Conservation (phyloP, 2,113 vertebrate genomes). For the Calidris pugnax region DNA sequence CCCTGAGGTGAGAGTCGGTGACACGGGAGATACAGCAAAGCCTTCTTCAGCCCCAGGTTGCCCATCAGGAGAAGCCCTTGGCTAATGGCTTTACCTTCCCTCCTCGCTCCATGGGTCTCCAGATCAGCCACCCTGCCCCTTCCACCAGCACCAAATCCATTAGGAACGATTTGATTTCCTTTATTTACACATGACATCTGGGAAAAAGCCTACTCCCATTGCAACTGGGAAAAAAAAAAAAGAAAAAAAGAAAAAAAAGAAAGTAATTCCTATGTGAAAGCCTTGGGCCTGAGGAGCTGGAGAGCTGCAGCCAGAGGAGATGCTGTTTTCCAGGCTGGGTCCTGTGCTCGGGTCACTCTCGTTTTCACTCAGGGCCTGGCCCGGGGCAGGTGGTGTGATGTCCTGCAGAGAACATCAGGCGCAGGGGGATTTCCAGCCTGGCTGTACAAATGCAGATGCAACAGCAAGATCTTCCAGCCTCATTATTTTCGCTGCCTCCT, state of each 20-base stretch:
- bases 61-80: neutral
- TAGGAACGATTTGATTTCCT: neutral
- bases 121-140: neutral
- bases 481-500: neutral
- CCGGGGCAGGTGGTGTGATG: fast-evolving
- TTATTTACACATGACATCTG: neutral
- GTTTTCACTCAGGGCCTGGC: neutral
- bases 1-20: neutral
- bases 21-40: fast-evolving
- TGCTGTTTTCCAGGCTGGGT: neutral
- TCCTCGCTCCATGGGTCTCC: neutral
- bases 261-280: neutral
- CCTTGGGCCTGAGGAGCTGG: neutral
- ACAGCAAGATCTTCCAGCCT: neutral
- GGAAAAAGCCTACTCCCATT: neutral
- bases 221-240: neutral
- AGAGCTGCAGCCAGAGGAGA: neutral
- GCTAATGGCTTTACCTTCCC: neutral
- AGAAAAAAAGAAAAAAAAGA: neutral
- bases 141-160: neutral
- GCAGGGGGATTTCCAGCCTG: neutral
- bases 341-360: neutral
- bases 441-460: neutral
- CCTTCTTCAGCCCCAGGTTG: neutral
- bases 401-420: neutral